Conservation (phyloP, 2,113 vertebrate species). For the Leptobrachium leishanense region DNA sequence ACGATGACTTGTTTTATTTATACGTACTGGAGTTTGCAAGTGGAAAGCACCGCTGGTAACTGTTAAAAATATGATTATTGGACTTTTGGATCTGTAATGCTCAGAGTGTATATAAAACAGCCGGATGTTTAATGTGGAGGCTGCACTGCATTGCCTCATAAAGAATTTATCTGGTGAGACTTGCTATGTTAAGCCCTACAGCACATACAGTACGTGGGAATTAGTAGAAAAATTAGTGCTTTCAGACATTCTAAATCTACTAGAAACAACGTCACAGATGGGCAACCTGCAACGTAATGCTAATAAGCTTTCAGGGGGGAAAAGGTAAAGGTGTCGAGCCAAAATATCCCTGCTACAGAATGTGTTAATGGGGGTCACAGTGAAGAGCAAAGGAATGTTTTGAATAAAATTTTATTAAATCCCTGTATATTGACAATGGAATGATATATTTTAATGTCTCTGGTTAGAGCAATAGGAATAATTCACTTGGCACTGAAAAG, state of each 20-base stretch:
- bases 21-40: neutral
- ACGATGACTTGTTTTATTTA: neutral
- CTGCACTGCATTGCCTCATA: neutral
- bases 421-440: too few relatives aligned
- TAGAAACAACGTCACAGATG: neutral
- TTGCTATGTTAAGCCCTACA: neutral
- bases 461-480: too few relatives aligned
- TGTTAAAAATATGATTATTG: neutral
- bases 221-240: neutral
- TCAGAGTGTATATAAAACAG: slow-evolving; percentile 1
- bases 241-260: too few relatives aligned
- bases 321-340: neutral
- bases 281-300: neutral
- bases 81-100: neutral
- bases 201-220: neutral
- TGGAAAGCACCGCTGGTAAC: neutral
- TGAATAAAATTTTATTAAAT: too few relatives aligned
- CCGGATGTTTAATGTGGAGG: neutral
- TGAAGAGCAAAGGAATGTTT: too few relatives aligned
- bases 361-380: too few relatives aligned
- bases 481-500: too few relatives aligned
- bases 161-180: slow-evolving; percentile 23
- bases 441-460: too few relatives aligned
- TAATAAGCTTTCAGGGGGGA: neutral
- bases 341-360: too few relatives aligned